Conservation (phyloP, 2,113 vertebrate genomes). For the Pagrus major region DNA sequence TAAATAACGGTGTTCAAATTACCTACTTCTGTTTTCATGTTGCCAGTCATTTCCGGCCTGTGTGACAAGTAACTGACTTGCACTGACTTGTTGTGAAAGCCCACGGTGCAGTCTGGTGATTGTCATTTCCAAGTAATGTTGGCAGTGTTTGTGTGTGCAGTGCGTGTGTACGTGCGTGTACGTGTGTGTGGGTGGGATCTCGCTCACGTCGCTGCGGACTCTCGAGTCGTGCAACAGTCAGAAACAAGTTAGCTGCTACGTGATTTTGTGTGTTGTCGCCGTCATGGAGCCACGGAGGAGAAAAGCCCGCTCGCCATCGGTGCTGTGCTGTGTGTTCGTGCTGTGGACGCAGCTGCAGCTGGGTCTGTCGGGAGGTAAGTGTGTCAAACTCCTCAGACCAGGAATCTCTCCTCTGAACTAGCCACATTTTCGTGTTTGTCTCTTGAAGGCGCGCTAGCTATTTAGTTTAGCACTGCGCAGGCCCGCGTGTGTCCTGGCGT, state of each 20-base stretch:
- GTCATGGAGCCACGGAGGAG: conserved; percentile 67
- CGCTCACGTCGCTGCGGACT: not conserved
- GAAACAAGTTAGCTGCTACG: conserved; percentile 14
- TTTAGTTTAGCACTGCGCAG: not conserved
- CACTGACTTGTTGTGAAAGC: no score
- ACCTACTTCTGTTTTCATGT: no score
- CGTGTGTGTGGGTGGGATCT: conserved; percentile 51
- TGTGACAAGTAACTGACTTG: no score
- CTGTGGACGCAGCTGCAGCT: conserved; percentile 28
- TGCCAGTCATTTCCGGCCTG: no score
- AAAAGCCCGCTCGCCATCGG: not conserved
- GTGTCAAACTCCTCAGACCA: not conserved
- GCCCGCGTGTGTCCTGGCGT: conserved; percentile 9
- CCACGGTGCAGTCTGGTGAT: no score
- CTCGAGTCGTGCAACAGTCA: conserved; percentile 14
- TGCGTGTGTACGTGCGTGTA: conserved; percentile 2
- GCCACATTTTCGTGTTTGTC: not conserved
- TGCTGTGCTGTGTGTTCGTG: conserved; percentile 19
- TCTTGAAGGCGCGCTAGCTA: not conserved
- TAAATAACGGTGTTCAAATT: no score
- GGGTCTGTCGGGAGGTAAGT: conserved; percentile 63
- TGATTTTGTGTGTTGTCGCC: not conserved
- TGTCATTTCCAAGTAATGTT: no score
- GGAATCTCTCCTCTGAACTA: not conserved
- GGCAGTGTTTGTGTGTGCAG: not conserved